Evolutionary conservation across 2,888 invertebrate genomes (phyloP), one percentile per base, ranked within the genome.

Genomic region (Eurytoma californica): DNA sequence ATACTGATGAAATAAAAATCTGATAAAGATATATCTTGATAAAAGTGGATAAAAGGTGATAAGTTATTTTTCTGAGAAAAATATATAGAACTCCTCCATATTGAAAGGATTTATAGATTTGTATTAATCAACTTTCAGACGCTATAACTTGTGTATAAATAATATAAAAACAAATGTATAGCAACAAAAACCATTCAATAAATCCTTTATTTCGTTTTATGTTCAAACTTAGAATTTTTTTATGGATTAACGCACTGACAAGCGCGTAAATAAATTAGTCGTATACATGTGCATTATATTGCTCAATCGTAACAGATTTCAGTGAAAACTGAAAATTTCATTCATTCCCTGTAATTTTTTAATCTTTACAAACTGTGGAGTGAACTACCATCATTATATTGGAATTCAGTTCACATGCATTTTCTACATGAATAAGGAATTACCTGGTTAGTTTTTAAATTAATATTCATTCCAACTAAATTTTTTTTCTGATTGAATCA

Each of bases 291-390:
- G 60, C 61, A 63, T 55, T 55, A 60, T 66, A 63, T 53, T 67
- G 24, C 30, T 57, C 61, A 57, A 76, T 73, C 60, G 49, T 68
- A 53, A 67, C 30, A 68, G 51, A 30, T 20, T 70, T 60, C 49
- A 20, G 13, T 24, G n/a, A 72, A 61, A 55, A 78, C 68, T 72
- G 69, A 78, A 75, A 12, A 63, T 82, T 83, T 78, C 85, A 84
- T 82, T 73, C 81, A 73, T 66, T 61, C 74, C 58, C 73, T 79
- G 73, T 57, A 66, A 55, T 83, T 81, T 81, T 83, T 83, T 85
- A 84, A 79, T 88, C 87, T 88, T 83, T 88, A 88, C 87, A 88
- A 85, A 84, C 83, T 84, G 84, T 85, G 84, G 84, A 86, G 84
- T 86, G 9, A 83, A 84, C 75, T 82, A 82, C 83, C 81, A 75